Evolutionary conservation across 2,113 vertebrate genomes (phyloP), one percentile per base, ranked within the genome.

Genomic region (Apodemus speciosus): DNA sequence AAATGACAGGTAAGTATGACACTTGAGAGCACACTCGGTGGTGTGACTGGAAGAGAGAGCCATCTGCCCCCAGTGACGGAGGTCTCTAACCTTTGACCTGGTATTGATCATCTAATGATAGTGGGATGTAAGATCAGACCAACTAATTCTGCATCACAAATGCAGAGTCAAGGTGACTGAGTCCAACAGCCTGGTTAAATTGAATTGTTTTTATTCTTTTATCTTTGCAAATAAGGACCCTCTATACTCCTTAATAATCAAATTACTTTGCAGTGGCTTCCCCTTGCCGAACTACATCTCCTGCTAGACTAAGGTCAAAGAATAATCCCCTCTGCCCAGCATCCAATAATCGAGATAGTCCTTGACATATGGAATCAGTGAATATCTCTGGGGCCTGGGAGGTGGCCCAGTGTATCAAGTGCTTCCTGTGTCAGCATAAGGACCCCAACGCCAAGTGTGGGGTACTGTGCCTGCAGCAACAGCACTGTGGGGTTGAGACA

Each of bases 91-190:
- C 27, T 40, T 40, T 85, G 60, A n/a, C 38, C 86, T 79, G 91
- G 30, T 84, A 86, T 23, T 91, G 87, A 96, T 90, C 79, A 85
- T 87, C 53, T 66, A 53, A 90, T 60, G 62, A 89, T 20, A 84
- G 60, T 53, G 49, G 53, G 86, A 85, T 30, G 35, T 6, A 23
- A 87, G n/a, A 51, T 62, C 32, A 86, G 46, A 90, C 4, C 20
- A 89, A 84, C 35, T 75, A 32, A 49, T 84, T 95, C 92, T 84
- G 51, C 66, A 91, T 87, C 21, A 92, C 88, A 93, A 56, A 79
- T 71, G 49, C n/a, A n/a, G n/a, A n/a, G n/a, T 96, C 83, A 91
- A 89, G 56, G 72, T 85, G 85, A 85, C 38, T 56, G 68, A 51
- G 14, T n/a, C 21, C 71, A 93, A 40, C 38, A 68, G n/a, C 23